Conservation (phyloP, 2,888 invertebrate species). For the Cerceris rybyensis region DNA sequence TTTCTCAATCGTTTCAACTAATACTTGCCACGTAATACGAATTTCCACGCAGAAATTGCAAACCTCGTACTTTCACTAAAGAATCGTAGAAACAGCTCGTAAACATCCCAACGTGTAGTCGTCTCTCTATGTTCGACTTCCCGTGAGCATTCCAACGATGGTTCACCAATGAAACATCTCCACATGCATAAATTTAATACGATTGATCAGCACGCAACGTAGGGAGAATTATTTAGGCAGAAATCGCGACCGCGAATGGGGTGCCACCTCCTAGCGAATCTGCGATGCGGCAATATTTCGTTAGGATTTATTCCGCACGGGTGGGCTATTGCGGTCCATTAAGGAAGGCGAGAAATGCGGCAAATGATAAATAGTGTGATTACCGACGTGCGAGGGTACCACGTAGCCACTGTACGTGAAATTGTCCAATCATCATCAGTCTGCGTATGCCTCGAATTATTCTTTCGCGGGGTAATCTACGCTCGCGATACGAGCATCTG, state of each 20-base stretch:
- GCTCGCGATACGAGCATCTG: conserved; percentile 66
- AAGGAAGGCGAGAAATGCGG: conserved; percentile 70
- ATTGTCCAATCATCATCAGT: conserved; percentile 77
- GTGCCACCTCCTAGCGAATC: background rate
- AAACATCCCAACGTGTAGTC: conserved; percentile 17
- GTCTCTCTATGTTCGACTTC: conserved; percentile 6
- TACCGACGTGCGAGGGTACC: conserved; percentile 66
- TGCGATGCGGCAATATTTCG: conserved; percentile 61
- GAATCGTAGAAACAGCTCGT: conserved; percentile 24
- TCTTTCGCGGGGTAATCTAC: conserved; percentile 55
- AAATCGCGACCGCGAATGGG: conserved; percentile 17
- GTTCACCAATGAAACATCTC: conserved; percentile 1
- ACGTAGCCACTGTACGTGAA: conserved; percentile 64
- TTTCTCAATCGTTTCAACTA: no score
- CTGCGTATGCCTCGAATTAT: conserved; percentile 60
- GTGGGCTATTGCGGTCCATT: conserved; percentile 71
- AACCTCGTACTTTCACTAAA: conserved; percentile 24
- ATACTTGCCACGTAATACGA: conserved; percentile 2
- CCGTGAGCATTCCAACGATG: conserved; percentile 15
- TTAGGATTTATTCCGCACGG: conserved; percentile 62
- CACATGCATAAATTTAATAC: conserved; percentile 18
- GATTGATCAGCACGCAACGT: conserved; percentile 41
- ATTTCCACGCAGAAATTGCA: conserved; percentile 16
- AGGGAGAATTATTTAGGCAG: conserved; percentile 29
- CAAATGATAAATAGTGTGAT: conserved; percentile 80